Evolutionary conservation across 2,797 vertebrate genomes (phyloP), one percentile per base, ranked within the genome.

Genomic region (Xiphorhynchus erythropygius): DNA sequence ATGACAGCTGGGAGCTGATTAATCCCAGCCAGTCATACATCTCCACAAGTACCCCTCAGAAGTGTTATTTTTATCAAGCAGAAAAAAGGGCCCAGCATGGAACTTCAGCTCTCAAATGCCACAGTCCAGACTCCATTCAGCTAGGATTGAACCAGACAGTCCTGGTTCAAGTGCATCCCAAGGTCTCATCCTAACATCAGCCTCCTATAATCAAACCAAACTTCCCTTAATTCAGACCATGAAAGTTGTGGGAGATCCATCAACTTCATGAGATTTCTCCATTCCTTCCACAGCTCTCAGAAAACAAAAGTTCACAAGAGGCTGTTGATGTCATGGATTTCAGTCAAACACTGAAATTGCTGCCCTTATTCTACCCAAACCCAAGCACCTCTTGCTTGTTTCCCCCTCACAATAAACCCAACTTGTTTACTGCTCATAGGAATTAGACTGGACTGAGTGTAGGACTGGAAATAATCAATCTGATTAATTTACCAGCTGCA

Each of bases 1-100:
- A 92, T 91, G 91, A 92, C 93, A 96, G 84, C 92, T 96, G 94
- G 82, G 69, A 96, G 55, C 39, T 91, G 84, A 97, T 96, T 96
- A 96, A 93, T 93, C 73, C 91, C 95, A 94, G 89, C 50, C 84
- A 70, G 71, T 84, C 73, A 69, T 85, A 76, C 28, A 76, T 89
- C 42, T 93, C 47, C 44, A 69, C 23, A 81, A 93, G 73, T 52
- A 90, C n/a, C 13, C 81, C 59, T 93, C 62, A 62, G 42, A 95
- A 89, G 42, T 46, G 42, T 92, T 96, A 92, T 94, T 96, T 95
- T 93, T 94, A 81, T 86, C 62, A 88, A 70, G 55, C 39, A 83
- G 35, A 9, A 67, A 56, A 73, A 65, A 46, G 2, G 19, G 8
- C 35, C 42, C 76, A 84, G 69, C 4, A 0, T 73, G 69, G 76